Percentiles rank a stretch among this genome's conserved stretches.
phyloP scores from a whole-genome alignment of 2,113 vertebrate species.

The Falcunculus frontatus region DNA sequence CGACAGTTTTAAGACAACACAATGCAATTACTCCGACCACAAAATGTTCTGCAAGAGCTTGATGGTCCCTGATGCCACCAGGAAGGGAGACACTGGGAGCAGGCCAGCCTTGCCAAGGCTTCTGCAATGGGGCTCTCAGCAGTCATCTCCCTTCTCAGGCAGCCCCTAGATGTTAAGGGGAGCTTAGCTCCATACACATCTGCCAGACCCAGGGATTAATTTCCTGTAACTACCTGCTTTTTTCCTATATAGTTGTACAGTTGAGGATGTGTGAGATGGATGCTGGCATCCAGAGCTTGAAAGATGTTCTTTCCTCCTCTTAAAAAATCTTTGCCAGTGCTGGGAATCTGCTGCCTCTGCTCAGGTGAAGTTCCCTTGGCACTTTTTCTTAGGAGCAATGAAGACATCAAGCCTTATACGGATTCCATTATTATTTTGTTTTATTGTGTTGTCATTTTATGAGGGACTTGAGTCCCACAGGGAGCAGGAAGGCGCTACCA shows the following conservation, averaged over 20 bases:
- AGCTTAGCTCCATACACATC: neutral
- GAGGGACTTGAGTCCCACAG: neutral
- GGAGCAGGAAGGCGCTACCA: neutral
- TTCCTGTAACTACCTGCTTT: neutral
- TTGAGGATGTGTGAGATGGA: neutral
- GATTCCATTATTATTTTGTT: constrained; percentile 20
- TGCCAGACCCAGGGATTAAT: neutral
- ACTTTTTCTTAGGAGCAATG: neutral
- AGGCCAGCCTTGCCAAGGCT: neutral
- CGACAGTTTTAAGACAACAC: neutral
- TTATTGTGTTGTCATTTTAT: neutral
- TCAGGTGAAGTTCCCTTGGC: neutral
- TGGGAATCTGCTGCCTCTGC: neutral
- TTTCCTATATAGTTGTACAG: neutral
- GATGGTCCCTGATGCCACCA: neutral
- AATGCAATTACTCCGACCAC: neutral
- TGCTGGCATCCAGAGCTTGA: neutral
- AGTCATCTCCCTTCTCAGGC: neutral
- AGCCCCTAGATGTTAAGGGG: neutral
- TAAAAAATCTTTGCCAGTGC: neutral
- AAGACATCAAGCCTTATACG: constrained; percentile 10
- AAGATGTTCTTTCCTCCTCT: neutral
- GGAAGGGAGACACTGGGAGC: neutral
- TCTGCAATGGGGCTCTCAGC: accelerated
- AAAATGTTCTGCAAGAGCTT: neutral